phyloP scores from a whole-genome alignment of 2,888 invertebrate species.

The Chrysolina oricalcia region DNA sequence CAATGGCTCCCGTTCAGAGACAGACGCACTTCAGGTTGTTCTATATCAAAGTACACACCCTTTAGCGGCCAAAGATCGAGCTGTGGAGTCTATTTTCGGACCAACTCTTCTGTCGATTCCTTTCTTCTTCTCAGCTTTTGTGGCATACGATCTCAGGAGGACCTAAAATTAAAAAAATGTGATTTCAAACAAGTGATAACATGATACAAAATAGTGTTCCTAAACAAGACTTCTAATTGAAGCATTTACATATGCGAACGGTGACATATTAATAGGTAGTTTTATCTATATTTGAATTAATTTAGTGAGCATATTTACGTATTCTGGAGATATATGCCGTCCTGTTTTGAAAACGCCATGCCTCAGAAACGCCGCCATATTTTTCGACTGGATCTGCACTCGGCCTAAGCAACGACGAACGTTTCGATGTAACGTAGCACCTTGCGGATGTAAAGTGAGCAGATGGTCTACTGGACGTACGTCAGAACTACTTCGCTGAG shows the following conservation, averaged over 20 bases:
- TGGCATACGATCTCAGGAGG: conserved; percentile 66
- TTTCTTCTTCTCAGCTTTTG: conserved; percentile 70
- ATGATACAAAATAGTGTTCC: conserved; percentile 49
- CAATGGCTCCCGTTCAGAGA: conserved; percentile 66
- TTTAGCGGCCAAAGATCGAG: conserved; percentile 80
- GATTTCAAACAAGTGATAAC: conserved; percentile 56
- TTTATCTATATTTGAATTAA: conserved; percentile 41
- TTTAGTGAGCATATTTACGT: conserved; percentile 69
- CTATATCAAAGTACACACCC: conserved; percentile 75
- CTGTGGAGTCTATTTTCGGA: conserved; percentile 73
- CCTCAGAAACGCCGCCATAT: conserved; percentile 78
- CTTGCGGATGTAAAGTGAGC: conserved; percentile 48
- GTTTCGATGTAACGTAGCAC: conserved; percentile 46
- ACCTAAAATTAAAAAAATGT: conserved; percentile 63
- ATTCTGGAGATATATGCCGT: conserved; percentile 66
- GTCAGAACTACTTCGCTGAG: conserved; percentile 58
- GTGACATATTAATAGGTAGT: conserved; percentile 41
- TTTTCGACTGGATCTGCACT: conserved; percentile 65
- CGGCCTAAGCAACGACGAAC: conserved; percentile 58
- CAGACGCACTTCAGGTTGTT: conserved; percentile 60
- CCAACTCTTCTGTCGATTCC: conserved; percentile 69
- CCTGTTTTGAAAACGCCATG: conserved; percentile 72
- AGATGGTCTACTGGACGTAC: conserved; percentile 59
- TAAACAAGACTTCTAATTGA: conserved; percentile 45
- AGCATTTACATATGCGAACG: conserved; percentile 42